Evolutionary conservation across 1,140 invertebrate species (phyloP).

Genomic region (Lysiphlebus fabarum): DNA sequence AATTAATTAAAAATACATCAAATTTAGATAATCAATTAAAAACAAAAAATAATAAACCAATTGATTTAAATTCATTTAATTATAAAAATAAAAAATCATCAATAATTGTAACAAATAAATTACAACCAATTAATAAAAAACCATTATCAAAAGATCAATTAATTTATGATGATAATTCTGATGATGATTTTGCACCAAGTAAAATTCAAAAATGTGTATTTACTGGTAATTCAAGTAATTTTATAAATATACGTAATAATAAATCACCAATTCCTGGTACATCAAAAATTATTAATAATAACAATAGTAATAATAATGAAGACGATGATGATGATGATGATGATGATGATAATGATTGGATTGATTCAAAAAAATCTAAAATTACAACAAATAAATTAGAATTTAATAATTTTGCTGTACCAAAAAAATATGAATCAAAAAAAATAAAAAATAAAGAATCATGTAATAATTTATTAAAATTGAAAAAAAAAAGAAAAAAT

Average conservation of each 20-base stretch:
- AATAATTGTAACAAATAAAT: background rate
- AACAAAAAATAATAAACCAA: background rate
- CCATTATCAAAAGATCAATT: background rate
- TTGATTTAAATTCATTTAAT: background rate
- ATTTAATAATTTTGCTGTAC: background rate
- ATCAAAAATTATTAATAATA: no score
- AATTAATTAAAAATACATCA: background rate
- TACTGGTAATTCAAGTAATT: background rate
- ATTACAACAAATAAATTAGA: background rate
- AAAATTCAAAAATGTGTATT: slow-evolving; percentile 7
- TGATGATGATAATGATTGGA: no score
- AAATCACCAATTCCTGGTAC: background rate
- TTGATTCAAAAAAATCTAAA: no score
- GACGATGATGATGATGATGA: no score
- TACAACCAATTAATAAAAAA: background rate
- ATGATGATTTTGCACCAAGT: slow-evolving; percentile 5
- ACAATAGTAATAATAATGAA: no score
- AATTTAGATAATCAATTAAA: background rate
- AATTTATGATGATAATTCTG: background rate
- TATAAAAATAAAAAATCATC: background rate
- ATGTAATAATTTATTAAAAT: slow-evolving; percentile 13
- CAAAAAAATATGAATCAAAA: background rate
- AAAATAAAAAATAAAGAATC: slow-evolving; percentile 19
- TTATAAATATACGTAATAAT: background rate
- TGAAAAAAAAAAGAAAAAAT: slow-evolving; percentile 1